These are phyloP conservation scores for Natator depressus DNA, from an alignment of 2,113 vertebrate species.

Conservation along the genomic window DNA sequence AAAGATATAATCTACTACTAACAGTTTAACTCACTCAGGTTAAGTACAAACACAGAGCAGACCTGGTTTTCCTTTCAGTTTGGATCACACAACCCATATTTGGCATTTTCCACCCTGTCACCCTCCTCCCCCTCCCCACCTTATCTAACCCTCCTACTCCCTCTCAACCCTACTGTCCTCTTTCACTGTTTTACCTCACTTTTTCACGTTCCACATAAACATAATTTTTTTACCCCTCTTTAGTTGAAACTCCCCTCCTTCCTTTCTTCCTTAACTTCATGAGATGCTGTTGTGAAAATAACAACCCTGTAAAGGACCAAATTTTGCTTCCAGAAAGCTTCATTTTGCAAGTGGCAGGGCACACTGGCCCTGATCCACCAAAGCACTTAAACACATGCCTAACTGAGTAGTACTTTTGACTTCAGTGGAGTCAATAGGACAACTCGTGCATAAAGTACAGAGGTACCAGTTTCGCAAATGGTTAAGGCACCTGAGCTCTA, in stretches of 20 bases:
- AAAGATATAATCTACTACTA: fast-evolving
- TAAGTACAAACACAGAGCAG: background rate
- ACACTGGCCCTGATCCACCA: background rate
- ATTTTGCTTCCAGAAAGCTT: background rate
- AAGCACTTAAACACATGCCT: background rate
- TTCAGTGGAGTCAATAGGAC: background rate
- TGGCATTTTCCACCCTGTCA: fast-evolving
- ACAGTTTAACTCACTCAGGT: background rate
- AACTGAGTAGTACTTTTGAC: background rate
- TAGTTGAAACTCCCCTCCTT: background rate
- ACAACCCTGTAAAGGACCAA: fast-evolving
- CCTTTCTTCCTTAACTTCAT: background rate
- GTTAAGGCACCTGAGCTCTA: fast-evolving
- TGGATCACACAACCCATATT: fast-evolving
- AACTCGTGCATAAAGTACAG: background rate
- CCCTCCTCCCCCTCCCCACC: fast-evolving
- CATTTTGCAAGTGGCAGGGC: background rate
- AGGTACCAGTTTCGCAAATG: background rate
- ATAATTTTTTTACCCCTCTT: background rate
- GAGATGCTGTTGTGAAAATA: background rate
- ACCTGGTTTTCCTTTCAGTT: background rate
- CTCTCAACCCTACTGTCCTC: fast-evolving
- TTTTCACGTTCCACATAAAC: fast-evolving
- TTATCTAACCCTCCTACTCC: background rate
- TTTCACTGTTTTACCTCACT: background rate